phyloP scores from a whole-genome alignment of 2,888 invertebrate genomes.

The Globia sparganii region DNA sequence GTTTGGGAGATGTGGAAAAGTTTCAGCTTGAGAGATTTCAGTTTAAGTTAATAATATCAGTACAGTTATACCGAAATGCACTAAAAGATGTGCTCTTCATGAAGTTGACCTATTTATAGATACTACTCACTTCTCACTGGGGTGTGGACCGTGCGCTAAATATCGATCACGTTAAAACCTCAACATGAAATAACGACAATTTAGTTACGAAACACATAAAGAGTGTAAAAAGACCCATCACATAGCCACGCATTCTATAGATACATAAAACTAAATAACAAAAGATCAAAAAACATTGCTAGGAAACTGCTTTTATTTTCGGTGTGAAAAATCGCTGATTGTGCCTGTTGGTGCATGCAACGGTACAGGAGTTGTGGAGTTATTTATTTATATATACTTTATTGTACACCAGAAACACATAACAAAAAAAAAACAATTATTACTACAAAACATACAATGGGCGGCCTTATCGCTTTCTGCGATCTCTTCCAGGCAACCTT shows the following conservation, averaged over 20 bases:
- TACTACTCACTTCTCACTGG: not conserved
- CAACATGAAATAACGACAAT: not conserved
- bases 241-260: not conserved
- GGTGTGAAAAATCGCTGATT: too few relatives aligned
- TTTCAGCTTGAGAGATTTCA: constrained; percentile 1
- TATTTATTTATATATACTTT: too few relatives aligned
- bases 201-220: not conserved
- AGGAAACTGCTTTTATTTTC: not conserved
- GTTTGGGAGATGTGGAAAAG: constrained; percentile 1
- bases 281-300: not conserved
- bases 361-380: not conserved
- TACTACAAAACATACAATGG: too few relatives aligned
- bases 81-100: not conserved
- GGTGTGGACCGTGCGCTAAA: not conserved
- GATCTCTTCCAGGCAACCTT: too few relatives aligned
- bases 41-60: not conserved
- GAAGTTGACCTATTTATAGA: not conserved
- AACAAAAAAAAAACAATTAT: too few relatives aligned
- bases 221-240: not conserved
- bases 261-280: not conserved
- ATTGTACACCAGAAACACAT: too few relatives aligned
- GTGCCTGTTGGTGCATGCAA: not conserved
- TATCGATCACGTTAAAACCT: not conserved
- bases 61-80: not conserved
- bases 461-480: too few relatives aligned